Percentiles rank a stretch among this genome's conserved stretches.
Evolutionary conservation across 2,888 invertebrate genomes (phyloP).

Genomic region (Boloria selene): DNA sequence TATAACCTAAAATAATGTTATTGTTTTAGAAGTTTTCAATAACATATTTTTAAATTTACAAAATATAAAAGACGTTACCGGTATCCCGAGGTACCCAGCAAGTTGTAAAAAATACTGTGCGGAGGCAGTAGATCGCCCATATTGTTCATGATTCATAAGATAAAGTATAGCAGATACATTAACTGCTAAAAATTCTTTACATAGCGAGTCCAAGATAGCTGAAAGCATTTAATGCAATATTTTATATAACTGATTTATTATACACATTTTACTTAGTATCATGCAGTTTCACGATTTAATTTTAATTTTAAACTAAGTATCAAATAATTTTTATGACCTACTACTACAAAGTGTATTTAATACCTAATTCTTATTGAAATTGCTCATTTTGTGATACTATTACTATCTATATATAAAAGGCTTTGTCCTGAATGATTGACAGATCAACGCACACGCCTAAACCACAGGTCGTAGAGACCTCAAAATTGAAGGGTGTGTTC

Average conservation of each 20-base stretch:
- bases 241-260: constrained; percentile 18
- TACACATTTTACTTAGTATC: not conserved
- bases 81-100: constrained; percentile 96
- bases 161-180: constrained; percentile 96
- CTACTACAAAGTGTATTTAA: no score
- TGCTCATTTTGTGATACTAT: not conserved
- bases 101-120: constrained; percentile 97
- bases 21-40: constrained; percentile 32
- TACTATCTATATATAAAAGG: no score
- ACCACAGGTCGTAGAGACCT: no score
- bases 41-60: constrained; percentile 7
- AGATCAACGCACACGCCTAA: no score
- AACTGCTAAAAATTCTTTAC: constrained; percentile 93
- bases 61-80: constrained; percentile 78
- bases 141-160: constrained; percentile 97
- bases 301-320: not conserved
- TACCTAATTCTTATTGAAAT: no score
- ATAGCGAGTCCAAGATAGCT: constrained; percentile 94
- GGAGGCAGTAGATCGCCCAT: constrained; percentile 95
- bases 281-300: not conserved
- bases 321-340: not conserved
- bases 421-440: no score
- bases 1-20: constrained; percentile 12
- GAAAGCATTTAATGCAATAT: constrained; percentile 60
- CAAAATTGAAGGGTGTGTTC: no score